Percentiles rank a stretch among this genome's conserved stretches.
Evolutionary conservation across 2,888 invertebrate genomes (phyloP).

Genomic region (Petrolisthes manimaculis): DNA sequence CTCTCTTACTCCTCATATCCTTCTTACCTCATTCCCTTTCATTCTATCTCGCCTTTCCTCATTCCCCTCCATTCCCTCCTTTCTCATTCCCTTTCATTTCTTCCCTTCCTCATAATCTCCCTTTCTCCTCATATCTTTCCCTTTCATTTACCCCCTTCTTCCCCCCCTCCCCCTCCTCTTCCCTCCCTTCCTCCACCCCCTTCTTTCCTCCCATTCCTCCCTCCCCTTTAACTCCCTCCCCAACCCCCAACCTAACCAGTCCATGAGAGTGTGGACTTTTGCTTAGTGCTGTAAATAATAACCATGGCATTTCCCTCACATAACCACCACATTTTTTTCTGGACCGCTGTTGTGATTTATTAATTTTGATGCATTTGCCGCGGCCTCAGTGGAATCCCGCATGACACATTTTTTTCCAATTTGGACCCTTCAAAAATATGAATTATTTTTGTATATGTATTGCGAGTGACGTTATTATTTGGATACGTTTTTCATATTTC

Average conservation of each 20-base stretch:
- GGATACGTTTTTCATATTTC: too few relatives aligned
- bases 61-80: too few relatives aligned
- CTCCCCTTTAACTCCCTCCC: neutral
- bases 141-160: neutral
- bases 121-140: neutral
- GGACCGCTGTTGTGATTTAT: neutral
- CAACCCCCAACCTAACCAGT: neutral
- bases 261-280: neutral
- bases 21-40: too few relatives aligned
- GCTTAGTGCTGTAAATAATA: neutral
- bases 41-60: too few relatives aligned
- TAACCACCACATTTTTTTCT: neutral
- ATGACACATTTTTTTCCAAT: neutral
- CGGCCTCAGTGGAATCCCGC: neutral
- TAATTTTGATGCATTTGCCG: neutral
- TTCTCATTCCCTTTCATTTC: neutral
- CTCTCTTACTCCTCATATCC: too few relatives aligned
- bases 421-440: neutral
- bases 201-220: neutral
- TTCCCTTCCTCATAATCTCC: neutral
- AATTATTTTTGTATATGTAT: neutral
- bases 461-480: too few relatives aligned
- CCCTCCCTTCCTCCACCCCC: neutral
- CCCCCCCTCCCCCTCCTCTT: neutral
- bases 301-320: neutral